These are phyloP conservation scores for Lasioglossum leucozonium DNA, from an alignment of 2,888 invertebrate species.

Conservation along the genomic window DNA sequence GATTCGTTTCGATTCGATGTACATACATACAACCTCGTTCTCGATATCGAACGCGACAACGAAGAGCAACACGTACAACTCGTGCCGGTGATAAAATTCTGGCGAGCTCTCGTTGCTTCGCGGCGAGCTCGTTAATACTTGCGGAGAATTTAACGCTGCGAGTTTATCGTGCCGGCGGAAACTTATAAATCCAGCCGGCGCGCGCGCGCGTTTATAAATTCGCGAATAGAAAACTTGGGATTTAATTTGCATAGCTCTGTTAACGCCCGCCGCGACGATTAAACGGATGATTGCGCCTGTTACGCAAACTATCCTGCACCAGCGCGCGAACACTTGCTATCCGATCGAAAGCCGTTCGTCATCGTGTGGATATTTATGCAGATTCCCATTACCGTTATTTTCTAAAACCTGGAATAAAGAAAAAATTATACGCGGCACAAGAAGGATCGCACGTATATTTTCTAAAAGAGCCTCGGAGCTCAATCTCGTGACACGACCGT, in stretches of 20 bases:
- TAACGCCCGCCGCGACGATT: background rate
- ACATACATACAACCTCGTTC: background rate
- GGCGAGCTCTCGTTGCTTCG: background rate
- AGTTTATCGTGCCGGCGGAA: conserved; percentile 6
- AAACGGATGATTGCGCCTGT: background rate
- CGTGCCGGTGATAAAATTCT: conserved; percentile 11
- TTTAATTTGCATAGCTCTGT: background rate
- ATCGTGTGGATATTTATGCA: background rate
- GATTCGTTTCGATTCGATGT: background rate
- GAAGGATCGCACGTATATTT: background rate
- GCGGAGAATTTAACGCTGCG: background rate
- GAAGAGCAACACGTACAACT: conserved; percentile 11
- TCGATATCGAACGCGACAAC: conserved; percentile 14
- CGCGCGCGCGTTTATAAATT: background rate
- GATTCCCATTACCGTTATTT: background rate
- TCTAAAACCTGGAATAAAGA: background rate
- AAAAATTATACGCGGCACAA: background rate
- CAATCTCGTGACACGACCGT: background rate
- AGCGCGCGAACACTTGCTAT: background rate
- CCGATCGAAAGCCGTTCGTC: background rate
- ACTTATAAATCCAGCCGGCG: background rate
- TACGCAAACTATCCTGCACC: background rate
- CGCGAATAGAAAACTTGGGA: conserved; percentile 9
- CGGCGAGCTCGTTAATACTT: conserved; percentile 1
- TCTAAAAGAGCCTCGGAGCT: background rate